A percentile compares a stretch with the other conserved stretches of the same genome.
Conservation (phyloP, 2,113 vertebrate species). For the Oryzias curvinotus region DNA sequence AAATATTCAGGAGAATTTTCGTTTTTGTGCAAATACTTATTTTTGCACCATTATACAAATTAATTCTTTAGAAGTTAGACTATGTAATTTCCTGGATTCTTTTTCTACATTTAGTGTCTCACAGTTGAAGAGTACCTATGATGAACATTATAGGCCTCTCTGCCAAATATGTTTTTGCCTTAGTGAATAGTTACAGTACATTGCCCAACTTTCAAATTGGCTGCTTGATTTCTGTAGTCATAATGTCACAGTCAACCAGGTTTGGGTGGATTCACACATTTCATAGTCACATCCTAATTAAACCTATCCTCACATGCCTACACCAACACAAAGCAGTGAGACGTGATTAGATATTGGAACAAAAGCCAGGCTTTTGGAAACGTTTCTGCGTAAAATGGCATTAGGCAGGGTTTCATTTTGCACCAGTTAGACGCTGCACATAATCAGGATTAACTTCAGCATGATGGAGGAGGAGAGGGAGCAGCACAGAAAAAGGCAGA, state of each 20-base stretch:
- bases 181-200: no score
- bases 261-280: constrained; percentile 47
- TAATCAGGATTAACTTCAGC: constrained; percentile 75
- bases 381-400: constrained; percentile 63
- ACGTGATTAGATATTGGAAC: constrained; percentile 59
- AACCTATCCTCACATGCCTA: constrained; percentile 48
- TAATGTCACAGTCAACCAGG: constrained; percentile 21
- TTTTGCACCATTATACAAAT: no score
- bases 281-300: constrained; percentile 50
- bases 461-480: constrained; percentile 33
- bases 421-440: constrained; percentile 59
- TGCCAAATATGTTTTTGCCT: no score
- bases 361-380: constrained; percentile 66
- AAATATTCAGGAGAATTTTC: no score
- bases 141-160: no score
- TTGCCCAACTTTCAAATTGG: not conserved
- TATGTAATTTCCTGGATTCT: no score
- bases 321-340: constrained; percentile 54
- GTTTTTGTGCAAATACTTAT: no score
- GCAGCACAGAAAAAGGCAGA: constrained; percentile 1
- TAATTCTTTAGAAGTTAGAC: no score
- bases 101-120: no score
- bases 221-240: constrained; percentile 5
- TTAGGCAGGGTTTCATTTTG: constrained; percentile 59
- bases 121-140: no score